These are phyloP conservation scores for Oligia strigilis DNA, from an alignment of 2,888 invertebrate species.

Conservation along the genomic window DNA sequence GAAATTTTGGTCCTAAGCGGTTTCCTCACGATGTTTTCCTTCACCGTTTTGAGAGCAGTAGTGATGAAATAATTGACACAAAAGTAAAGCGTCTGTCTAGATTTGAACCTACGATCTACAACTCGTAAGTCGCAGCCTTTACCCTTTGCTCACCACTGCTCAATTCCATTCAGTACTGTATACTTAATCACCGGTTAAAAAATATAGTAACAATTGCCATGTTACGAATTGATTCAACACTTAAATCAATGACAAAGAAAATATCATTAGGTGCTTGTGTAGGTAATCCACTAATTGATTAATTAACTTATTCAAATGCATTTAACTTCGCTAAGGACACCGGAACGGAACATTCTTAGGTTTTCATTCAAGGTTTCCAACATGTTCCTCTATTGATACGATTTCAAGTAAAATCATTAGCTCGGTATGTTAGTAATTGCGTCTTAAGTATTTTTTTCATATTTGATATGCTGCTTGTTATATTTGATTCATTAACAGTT, in stretches of 20 bases:
- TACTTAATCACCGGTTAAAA: not conserved
- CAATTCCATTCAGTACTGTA: not conserved
- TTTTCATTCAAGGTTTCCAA: constrained; percentile 47
- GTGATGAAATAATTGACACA: not conserved
- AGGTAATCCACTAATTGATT: constrained; percentile 33
- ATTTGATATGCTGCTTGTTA: constrained; percentile 9
- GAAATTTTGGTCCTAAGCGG: not conserved
- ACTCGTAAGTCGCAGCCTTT: not conserved
- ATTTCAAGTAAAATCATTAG: constrained; percentile 49
- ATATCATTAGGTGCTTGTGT: not conserved
- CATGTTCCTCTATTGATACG: constrained; percentile 42
- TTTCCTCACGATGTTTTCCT: not conserved
- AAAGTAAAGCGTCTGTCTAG: not conserved
- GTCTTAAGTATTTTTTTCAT: constrained; percentile 24
- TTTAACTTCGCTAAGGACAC: constrained; percentile 38
- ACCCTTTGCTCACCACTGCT: not conserved
- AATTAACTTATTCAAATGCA: constrained; percentile 45
- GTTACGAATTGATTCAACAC: not conserved
- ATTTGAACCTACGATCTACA: not conserved
- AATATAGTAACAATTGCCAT: not conserved
- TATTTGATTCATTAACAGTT: constrained; percentile 32
- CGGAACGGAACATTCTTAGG: constrained; percentile 54
- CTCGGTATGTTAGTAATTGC: constrained; percentile 47
- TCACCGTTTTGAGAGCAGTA: not conserved
- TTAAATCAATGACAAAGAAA: not conserved